Conservation (phyloP, 2,797 vertebrate genomes). For the Falco biarmicus region DNA sequence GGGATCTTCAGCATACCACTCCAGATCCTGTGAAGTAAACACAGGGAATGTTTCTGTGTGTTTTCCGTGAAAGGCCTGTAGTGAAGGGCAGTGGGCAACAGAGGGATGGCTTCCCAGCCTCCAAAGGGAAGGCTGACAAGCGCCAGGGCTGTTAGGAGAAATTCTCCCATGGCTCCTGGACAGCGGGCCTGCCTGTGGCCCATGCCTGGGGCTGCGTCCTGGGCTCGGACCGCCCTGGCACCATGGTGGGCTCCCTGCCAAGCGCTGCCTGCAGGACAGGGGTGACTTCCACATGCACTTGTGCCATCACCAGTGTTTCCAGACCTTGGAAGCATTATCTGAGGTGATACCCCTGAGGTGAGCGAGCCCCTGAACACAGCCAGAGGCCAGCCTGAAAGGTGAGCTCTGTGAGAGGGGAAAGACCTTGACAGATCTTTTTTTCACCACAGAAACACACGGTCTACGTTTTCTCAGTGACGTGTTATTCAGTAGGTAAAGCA, state of each 20-base stretch:
- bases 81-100: neutral
- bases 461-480: neutral
- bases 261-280: neutral
- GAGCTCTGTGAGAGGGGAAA: neutral
- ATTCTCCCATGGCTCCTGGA: too few relatives aligned
- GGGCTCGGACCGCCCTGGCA: neutral
- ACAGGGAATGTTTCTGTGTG: neutral
- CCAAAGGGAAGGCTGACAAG: neutral
- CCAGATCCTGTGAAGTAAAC: neutral
- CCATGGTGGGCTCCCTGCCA: accelerated
- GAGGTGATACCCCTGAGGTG: neutral
- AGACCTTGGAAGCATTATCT: neutral
- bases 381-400: neutral
- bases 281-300: accelerated
- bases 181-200: neutral
- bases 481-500: neutral
- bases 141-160: neutral
- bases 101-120: neutral
- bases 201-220: neutral
- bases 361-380: neutral
- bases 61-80: neutral
- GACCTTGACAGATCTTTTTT: neutral
- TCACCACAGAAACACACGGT: neutral
- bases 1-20: neutral
- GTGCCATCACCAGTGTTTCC: neutral